Evolutionary conservation across 2,113 vertebrate species (phyloP), one percentile per base, ranked within the genome.

Genomic region (Uropsilus gracilis): DNA sequence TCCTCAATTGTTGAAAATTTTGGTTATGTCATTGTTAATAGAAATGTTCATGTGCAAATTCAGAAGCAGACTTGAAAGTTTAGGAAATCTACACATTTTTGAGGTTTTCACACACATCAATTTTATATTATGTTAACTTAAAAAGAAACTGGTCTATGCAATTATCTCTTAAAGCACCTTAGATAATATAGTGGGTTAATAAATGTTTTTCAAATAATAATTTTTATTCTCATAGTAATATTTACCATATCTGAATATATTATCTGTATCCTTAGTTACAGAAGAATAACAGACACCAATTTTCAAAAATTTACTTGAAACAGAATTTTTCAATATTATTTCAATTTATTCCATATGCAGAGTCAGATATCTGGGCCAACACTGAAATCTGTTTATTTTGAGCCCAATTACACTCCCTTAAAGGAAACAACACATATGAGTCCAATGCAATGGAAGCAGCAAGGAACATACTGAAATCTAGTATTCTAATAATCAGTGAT

Each of bases 281-380:
- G 37, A 86, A 69, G 26, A 75, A 17, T 20, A 84, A 80, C 0
- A 46, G 32, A 57, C 22, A 89, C 4, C 72, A 20, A 83, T 77
- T 75, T 92, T 77, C 44, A 68, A 55, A 83, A 32, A 93, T 86
- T 83, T 94, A 68, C 20, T 85, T 93, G n/a, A 82, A 90, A 94
- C 34, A 72, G 30, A 83, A 37, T 73, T 77, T 94, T 68, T 24
- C 48, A 86, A 89, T 32, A 63, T 39, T 86, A 81, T 77, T 88
- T 80, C 72, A 64, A n/a, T 39, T 10, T 81, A 53, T 13, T 48
- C 53, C 57, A 81, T 17, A 68, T 39, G 2, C 5, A 77, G 80
- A 77, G 9, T 81, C 37, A 68, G 72, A 53, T 16, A 61, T 59
- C 71, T 30, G 44, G 28, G 53, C 12, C 77, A 42, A 66, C 75